Percentiles rank a stretch among this genome's conserved stretches.
Evolutionary conservation across 2,888 invertebrate species (phyloP).

Genomic region (Nemotelus nigrinus): DNA sequence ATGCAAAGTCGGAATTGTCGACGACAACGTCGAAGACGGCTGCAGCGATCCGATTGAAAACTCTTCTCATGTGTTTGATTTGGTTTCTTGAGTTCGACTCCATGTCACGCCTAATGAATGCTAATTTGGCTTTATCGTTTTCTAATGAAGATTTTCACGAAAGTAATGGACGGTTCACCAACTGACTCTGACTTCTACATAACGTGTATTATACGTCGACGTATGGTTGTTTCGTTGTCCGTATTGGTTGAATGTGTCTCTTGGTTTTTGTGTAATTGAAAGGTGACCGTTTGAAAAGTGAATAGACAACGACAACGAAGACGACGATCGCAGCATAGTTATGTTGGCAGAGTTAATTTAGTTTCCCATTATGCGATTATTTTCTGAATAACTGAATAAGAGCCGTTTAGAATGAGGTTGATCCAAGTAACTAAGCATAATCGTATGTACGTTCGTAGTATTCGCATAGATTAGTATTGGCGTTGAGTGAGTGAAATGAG

Average conservation of each 20-base stretch:
- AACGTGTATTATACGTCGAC: background rate
- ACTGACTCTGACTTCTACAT: background rate
- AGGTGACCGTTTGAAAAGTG: background rate
- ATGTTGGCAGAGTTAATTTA: background rate
- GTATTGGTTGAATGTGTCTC: too few species aligned
- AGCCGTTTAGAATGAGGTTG: background rate
- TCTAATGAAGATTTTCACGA: slow-evolving; percentile 34
- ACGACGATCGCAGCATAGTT: background rate
- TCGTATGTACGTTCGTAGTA: background rate
- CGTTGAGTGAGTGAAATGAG: too few species aligned
- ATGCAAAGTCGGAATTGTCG: background rate
- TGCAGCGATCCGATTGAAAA: background rate
- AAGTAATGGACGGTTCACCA: slow-evolving; percentile 8
- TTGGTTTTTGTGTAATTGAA: background rate
- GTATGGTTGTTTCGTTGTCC: too few species aligned
- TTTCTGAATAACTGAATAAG: background rate
- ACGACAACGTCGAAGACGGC: background rate
- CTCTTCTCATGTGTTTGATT: slow-evolving; percentile 9
- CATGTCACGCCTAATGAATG: slow-evolving; percentile 38
- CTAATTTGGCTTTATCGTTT: slow-evolving; percentile 36
- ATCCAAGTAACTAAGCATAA: background rate
- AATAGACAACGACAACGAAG: background rate
- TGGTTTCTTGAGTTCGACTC: slow-evolving; percentile 30
- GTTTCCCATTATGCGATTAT: background rate
- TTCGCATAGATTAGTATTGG: too few species aligned